These are phyloP conservation scores for Drosophila hydei DNA, from an alignment of 1,140 invertebrate genomes.

Conservation along the genomic window DNA sequence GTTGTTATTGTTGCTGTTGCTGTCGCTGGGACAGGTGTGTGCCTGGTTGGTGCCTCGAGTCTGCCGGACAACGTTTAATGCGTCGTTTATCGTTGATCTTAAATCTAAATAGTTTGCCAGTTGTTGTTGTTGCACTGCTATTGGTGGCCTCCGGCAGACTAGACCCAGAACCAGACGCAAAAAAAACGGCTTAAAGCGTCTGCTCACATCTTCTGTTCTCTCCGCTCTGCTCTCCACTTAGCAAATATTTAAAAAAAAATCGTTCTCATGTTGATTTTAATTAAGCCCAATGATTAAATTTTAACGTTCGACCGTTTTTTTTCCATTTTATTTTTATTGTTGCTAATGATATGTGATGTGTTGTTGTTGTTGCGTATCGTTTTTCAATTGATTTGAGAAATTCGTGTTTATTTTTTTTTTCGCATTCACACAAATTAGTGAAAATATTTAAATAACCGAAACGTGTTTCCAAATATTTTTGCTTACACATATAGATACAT, in stretches of 20 bases:
- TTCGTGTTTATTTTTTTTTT: slow-evolving; percentile 49
- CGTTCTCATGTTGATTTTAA: slow-evolving; percentile 77
- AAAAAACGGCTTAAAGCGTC: slow-evolving; percentile 9
- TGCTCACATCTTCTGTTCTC: neutral
- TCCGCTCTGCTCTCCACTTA: slow-evolving; percentile 27
- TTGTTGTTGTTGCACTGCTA: slow-evolving; percentile 58
- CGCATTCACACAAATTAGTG: slow-evolving; percentile 50
- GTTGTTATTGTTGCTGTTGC: slow-evolving; percentile 25
- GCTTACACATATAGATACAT: slow-evolving; percentile 1
- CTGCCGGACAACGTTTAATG: slow-evolving; percentile 41
- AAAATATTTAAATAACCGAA: slow-evolving; percentile 78
- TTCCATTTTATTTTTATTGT: slow-evolving; percentile 31
- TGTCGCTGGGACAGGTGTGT: slow-evolving; percentile 64
- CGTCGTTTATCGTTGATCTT: slow-evolving; percentile 72
- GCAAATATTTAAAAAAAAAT: slow-evolving; percentile 66
- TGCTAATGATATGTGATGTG: slow-evolving; percentile 50
- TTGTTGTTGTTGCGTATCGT: slow-evolving; percentile 35
- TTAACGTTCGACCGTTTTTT: slow-evolving; percentile 30
- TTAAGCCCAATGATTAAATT: slow-evolving; percentile 65
- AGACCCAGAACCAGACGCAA: slow-evolving; percentile 11
- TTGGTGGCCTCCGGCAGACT: slow-evolving; percentile 40
- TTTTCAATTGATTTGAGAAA: slow-evolving; percentile 58
- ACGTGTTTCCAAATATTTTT: slow-evolving; percentile 59
- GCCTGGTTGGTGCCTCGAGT: slow-evolving; percentile 16
- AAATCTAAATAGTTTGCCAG: slow-evolving; percentile 72